Base-by-base conservation (phyloP, 30 jellyfish, hydroid and myxozoan species). In the Nemopilema nomurai region DNA sequence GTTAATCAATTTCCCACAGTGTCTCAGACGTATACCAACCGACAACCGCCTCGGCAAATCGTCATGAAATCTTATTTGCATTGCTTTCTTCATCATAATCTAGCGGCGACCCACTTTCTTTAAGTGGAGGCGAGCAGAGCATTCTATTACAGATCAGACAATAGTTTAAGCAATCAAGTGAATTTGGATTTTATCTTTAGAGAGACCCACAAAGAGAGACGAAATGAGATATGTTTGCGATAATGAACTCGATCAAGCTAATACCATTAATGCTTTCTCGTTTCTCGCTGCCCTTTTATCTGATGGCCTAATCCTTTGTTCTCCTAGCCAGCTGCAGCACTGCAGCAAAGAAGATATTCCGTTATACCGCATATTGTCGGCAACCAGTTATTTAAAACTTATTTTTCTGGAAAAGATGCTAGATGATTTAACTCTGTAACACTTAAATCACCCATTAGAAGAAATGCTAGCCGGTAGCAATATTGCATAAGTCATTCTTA, bases 301-400 rank as follows among this genome's bases (percentile, higher is more conserved):
- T 23, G 70, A 62, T 77, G 76, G 68, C 69, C 16, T 29, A 77
- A 62, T 62, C 68, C 72, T 26, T 16, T 0, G 69, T n/a, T 27
- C 62, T 62, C 69, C 26, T 26, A 6, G n/a, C 41, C 87, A 77
- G 87, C 87, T 77, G 87, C 87, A 21, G 31, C n/a, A n/a, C 87
- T 77, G 87, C 87, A 41, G 57, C 57, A 41, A 41, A 41, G 57
- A 41, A 41, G 57, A 41, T 41, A 41, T 41, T 13, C 13, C 13
- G 6, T 41, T 41, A 3, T 13, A 3, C 57, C 57, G 57, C 57
- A 13, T 3, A 13, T 41, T 41, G 9, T 41, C 57, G 57, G 57
- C 9, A 41, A 41, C 13, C 13, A 3, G 57, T 41, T 41, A 41
- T 41, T 41, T 41, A 41, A 41, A 41, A 13, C 57, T 41, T 41